Conservation (phyloP, 1,140 invertebrate species). For the Drosophila quadrilineata region DNA sequence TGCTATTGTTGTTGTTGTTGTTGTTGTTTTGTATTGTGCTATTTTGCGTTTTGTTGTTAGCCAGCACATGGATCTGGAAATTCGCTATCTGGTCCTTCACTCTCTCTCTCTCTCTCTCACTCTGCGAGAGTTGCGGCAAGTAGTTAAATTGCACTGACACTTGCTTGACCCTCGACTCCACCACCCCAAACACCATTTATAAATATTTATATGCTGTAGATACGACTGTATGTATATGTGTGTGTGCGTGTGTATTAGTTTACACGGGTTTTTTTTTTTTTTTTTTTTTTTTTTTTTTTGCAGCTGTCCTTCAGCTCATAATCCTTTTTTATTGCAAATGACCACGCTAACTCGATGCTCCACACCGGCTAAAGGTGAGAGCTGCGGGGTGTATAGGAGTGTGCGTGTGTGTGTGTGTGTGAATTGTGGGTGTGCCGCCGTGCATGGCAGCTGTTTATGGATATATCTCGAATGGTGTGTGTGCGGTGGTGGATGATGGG, state of each 20-base stretch:
- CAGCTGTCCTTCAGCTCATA: constrained; percentile 69
- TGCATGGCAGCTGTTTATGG: constrained; percentile 1
- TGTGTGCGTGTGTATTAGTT: constrained; percentile 30
- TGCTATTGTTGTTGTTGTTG: neutral
- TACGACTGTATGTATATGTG: neutral
- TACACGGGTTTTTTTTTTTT: too few relatives aligned
- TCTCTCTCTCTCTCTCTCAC: constrained; percentile 29
- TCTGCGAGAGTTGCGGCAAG: constrained; percentile 59
- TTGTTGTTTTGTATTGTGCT: too few relatives aligned
- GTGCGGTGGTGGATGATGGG: neutral
- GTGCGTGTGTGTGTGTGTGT: neutral
- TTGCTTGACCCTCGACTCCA: constrained; percentile 22
- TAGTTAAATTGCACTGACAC: constrained; percentile 75
- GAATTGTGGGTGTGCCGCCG: neutral
- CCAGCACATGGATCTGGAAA: constrained; percentile 16
- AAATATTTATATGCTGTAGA: constrained; percentile 67
- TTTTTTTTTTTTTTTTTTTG: constrained; percentile 52
- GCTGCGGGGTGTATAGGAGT: neutral
- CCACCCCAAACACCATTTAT: constrained; percentile 29
- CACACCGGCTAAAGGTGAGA: constrained; percentile 28
- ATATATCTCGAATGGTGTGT: too few relatives aligned
- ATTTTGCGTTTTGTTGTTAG: too few relatives aligned
- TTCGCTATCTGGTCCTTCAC: constrained; percentile 5
- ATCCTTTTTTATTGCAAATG: constrained; percentile 78
- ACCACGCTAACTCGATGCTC: constrained; percentile 70